Conservation (phyloP, 2,888 invertebrate species). For the Lagria hirta region DNA sequence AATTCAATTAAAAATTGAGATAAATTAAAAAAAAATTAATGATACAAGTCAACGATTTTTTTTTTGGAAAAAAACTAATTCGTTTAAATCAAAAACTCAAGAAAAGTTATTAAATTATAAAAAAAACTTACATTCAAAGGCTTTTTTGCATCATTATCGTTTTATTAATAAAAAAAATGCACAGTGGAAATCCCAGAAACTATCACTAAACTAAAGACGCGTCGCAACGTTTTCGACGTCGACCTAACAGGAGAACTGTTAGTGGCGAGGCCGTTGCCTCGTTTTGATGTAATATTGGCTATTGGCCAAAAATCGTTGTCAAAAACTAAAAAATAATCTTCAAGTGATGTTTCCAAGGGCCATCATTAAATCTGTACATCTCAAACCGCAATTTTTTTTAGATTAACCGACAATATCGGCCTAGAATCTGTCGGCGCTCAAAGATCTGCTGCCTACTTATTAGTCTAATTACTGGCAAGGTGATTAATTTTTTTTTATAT, state of each 20-base stretch:
- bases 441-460: constrained; percentile 2
- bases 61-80: too few species aligned
- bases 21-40: too few species aligned
- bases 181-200: constrained; percentile 12
- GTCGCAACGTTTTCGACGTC: constrained; percentile 25
- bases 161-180: constrained; percentile 3
- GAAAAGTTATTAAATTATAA: too few species aligned
- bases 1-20: too few species aligned
- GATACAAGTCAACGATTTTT: too few species aligned
- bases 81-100: too few species aligned
- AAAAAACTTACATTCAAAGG: constrained; percentile 15
- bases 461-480: constrained; percentile 14
- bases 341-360: constrained; percentile 7
- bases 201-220: constrained; percentile 13
- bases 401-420: constrained; percentile 2
- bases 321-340: constrained; percentile 23
- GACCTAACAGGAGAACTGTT: constrained; percentile 23
- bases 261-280: constrained; percentile 28
- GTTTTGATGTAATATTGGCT: constrained; percentile 32
- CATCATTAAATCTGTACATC: background rate
- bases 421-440: background rate
- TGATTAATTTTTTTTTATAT: too few species aligned
- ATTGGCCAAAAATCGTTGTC: constrained; percentile 33
- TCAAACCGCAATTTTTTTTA: constrained; percentile 1
- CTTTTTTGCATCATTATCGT: background rate